phyloP scores from a whole-genome alignment of 2,888 invertebrate genomes.

The Drosophila histrio region DNA sequence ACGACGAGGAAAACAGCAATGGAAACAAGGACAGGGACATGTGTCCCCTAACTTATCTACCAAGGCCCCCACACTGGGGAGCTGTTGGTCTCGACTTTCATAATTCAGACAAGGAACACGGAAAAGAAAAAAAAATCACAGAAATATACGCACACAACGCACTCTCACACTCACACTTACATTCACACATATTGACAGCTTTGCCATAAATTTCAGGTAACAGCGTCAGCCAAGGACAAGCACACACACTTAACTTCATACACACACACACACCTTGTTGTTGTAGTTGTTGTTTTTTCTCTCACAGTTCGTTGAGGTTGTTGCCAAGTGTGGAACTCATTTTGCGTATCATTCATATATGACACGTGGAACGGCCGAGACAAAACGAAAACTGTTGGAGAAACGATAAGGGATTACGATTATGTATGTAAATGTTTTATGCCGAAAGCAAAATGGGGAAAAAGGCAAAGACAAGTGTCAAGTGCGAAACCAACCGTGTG shows the following conservation, averaged over 20 bases:
- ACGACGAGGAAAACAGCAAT: constrained; percentile 31
- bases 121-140: constrained; percentile 14
- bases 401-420: constrained; percentile 30
- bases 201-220: constrained; percentile 71
- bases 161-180: constrained; percentile 14
- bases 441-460: neutral
- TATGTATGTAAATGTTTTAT: constrained; percentile 33
- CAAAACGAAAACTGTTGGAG: constrained; percentile 17
- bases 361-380: constrained; percentile 35
- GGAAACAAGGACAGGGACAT: constrained; percentile 47
- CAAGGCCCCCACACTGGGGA: neutral
- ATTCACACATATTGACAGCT: constrained; percentile 62
- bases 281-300: neutral
- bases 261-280: constrained; percentile 1
- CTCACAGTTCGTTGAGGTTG: constrained; percentile 9
- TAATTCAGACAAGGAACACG: constrained; percentile 58
- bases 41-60: constrained; percentile 47
- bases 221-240: constrained; percentile 31
- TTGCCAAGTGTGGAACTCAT: constrained; percentile 44
- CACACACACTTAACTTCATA: constrained; percentile 1
- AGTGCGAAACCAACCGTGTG: constrained; percentile 6
- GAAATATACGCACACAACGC: constrained; percentile 10
- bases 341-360: constrained; percentile 62
- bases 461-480: neutral
- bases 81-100: constrained; percentile 30